Base-by-base conservation (phyloP, 2,888 invertebrate genomes). In the Stenchaetothrips biformis region DNA sequence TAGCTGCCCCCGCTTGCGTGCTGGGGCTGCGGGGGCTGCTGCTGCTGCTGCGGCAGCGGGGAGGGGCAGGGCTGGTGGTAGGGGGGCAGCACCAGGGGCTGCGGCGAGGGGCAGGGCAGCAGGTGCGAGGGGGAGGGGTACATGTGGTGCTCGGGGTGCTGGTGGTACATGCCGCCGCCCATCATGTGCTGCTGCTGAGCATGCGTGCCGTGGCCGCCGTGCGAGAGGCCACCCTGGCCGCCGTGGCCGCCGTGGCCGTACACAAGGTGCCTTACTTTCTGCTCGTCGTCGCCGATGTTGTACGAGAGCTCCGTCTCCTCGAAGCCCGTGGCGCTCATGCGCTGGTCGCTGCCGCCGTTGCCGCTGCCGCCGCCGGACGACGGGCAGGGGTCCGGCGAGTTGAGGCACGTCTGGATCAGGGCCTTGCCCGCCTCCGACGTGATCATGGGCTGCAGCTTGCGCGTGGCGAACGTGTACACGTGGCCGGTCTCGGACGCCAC, bases 401-500 rank as follows among this genome's bases (percentile, higher is more conserved):
- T 98, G 82, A 99, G 92, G 88, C 99, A 99, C 84, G 98, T 98
- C 89, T 99, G 99, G 86, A 99, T 99, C 84, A 99, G 90, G 83
- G 97, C 95, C 88, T 99, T 99, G 84, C 99, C 99, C 82, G 95
- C 94, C 87, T 95, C 95, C 84, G 98, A 98, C 79, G 98, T 98
- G 88, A 99, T 99, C 98, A 99, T 99, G 84, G 99, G 99, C 88
- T 98, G 98, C 80, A 99, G 91, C 88, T 98, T 98, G 84, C 98
- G 92, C 84, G 99, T 99, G 83, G 99, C 99, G 89, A 99, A 99
- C 82, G 99, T 99, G 90, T 99, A 99, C 85, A 99, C 99, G 89
- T 99, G 99, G 80, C 99, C 99, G 27, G 99, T 99, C 88, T 98
- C 99, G 83, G 97, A 98, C 82, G 99, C 99, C 83, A 99, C 99